A percentile compares a stretch with the other conserved stretches of the same genome.
Conservation (phyloP, 2,113 vertebrate species). For the Poeciliopsis turrubarensis region DNA sequence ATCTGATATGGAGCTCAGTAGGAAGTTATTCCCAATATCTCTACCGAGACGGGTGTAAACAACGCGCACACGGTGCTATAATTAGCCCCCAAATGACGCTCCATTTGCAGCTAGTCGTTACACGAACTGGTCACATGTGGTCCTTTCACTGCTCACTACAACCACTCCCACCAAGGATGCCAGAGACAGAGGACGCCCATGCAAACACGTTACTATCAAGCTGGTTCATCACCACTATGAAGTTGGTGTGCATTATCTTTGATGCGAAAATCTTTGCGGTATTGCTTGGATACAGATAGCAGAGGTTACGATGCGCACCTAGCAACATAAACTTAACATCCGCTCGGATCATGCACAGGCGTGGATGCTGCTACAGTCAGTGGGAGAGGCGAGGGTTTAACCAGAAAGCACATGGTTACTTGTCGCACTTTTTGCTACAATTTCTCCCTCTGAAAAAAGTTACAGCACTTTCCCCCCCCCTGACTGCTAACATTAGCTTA, state of each 20-base stretch:
- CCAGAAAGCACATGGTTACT: conserved; percentile 33
- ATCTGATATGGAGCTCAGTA: background rate
- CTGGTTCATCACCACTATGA: background rate
- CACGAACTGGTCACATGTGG: conserved; percentile 58
- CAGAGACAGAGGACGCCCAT: conserved; percentile 17
- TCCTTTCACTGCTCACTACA: conserved; percentile 32
- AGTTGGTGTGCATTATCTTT: background rate
- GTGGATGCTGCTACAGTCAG: conserved; percentile 59
- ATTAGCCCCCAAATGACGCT: conserved; percentile 1
- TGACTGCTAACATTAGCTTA: conserved; percentile 39
- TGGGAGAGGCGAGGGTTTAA: conserved; percentile 58
- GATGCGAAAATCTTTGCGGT: background rate
- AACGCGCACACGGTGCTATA: conserved; percentile 13
- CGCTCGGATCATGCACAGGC: conserved; percentile 44
- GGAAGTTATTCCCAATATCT: background rate
- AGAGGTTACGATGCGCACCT: conserved; percentile 22
- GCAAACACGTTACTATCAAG: background rate
- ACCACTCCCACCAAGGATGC: conserved; percentile 66
- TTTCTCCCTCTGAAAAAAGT: conserved; percentile 28
- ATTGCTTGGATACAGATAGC: conserved; percentile 17
- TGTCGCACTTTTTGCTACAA: conserved; percentile 4
- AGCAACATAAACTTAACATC: conserved; percentile 63
- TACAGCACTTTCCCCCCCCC: conserved; percentile 32
- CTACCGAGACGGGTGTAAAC: background rate
- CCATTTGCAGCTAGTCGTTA: conserved; percentile 19